Percentiles rank a stretch among this genome's conserved stretches.
Evolutionary conservation across 2,888 invertebrate species (phyloP).

Genomic region (Eupithecia pulchellata): DNA sequence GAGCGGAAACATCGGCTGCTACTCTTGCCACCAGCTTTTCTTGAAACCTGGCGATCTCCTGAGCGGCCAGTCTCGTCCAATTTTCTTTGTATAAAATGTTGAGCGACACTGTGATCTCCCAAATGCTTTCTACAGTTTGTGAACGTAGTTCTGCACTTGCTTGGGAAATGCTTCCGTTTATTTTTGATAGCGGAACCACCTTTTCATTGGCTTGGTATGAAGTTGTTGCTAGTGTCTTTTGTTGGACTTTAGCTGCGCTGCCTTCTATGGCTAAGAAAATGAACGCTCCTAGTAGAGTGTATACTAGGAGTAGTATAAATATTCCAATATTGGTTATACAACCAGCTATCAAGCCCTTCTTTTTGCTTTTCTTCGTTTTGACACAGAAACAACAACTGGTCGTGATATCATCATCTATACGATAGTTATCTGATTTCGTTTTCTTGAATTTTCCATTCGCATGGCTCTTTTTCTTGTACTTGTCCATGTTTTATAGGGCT

Average conservation of each 20-base stretch:
- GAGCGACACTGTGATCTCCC: slow-evolving; percentile 94
- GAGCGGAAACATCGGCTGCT: slow-evolving; percentile 89
- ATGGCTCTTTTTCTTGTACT: slow-evolving; percentile 77
- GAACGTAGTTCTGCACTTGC: slow-evolving; percentile 78
- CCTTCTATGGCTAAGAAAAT: slow-evolving; percentile 94
- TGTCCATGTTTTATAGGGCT: slow-evolving; percentile 69
- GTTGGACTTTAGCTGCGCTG: slow-evolving; percentile 82
- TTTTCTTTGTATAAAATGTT: slow-evolving; percentile 95
- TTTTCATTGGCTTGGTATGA: slow-evolving; percentile 79
- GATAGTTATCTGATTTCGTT: slow-evolving; percentile 71
- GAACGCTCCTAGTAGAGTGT: slow-evolving; percentile 90
- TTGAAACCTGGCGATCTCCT: slow-evolving; percentile 90
- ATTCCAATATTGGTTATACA: slow-evolving; percentile 93
- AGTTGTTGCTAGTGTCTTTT: slow-evolving; percentile 80
- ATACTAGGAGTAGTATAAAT: slow-evolving; percentile 91
- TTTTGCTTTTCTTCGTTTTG: slow-evolving; percentile 79
- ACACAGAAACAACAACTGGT: slow-evolving; percentile 81
- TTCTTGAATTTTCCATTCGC: slow-evolving; percentile 79
- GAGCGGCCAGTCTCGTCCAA: slow-evolving; percentile 93
- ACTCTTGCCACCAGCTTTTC: slow-evolving; percentile 91
- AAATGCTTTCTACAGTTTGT: slow-evolving; percentile 94
- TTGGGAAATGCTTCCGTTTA: slow-evolving; percentile 73
- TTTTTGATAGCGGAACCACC: slow-evolving; percentile 63
- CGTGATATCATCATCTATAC: slow-evolving; percentile 69
- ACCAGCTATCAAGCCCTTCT: slow-evolving; percentile 85